Conservation (phyloP, 2,888 invertebrate genomes). For the Vandiemenella viatica region DNA sequence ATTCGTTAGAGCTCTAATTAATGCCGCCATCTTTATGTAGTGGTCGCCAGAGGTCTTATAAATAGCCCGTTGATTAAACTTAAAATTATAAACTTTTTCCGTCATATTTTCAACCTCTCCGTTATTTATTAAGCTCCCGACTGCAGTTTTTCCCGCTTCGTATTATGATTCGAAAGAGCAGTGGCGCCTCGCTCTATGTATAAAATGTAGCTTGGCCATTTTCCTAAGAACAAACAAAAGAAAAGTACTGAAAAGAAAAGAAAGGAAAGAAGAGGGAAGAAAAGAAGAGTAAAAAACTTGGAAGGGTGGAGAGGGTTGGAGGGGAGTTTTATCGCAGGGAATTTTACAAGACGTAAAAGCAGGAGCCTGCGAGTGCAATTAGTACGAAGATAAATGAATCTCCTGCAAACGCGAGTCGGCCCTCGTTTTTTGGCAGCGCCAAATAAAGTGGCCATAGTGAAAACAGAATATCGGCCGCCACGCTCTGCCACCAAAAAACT, state of each 20-base stretch:
- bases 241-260: slow-evolving; percentile 7
- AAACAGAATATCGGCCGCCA: slow-evolving; percentile 1
- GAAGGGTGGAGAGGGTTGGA: too few species aligned
- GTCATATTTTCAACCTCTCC: too few species aligned
- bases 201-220: slow-evolving; percentile 7
- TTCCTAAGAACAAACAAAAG: slow-evolving; percentile 7
- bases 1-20: too few species aligned
- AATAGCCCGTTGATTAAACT: too few species aligned
- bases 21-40: too few species aligned
- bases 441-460: slow-evolving; percentile 3
- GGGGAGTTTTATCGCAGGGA: slow-evolving; percentile 11
- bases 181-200: slow-evolving; percentile 3
- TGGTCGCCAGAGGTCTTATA: too few species aligned
- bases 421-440: slow-evolving; percentile 4
- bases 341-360: slow-evolving; percentile 13
- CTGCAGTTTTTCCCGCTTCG: too few species aligned
- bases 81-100: too few species aligned
- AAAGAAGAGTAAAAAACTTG: too few species aligned
- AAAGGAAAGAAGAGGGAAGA: slow-evolving; percentile 6
- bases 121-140: too few species aligned
- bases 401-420: slow-evolving; percentile 9
- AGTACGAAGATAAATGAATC: slow-evolving; percentile 16
- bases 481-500: too few species aligned
- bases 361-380: slow-evolving; percentile 14
- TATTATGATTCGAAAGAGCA: slow-evolving; percentile 5